These are phyloP conservation scores for Callorhinus ursinus DNA, from an alignment of 2,113 vertebrate species.

Conservation along the genomic window DNA sequence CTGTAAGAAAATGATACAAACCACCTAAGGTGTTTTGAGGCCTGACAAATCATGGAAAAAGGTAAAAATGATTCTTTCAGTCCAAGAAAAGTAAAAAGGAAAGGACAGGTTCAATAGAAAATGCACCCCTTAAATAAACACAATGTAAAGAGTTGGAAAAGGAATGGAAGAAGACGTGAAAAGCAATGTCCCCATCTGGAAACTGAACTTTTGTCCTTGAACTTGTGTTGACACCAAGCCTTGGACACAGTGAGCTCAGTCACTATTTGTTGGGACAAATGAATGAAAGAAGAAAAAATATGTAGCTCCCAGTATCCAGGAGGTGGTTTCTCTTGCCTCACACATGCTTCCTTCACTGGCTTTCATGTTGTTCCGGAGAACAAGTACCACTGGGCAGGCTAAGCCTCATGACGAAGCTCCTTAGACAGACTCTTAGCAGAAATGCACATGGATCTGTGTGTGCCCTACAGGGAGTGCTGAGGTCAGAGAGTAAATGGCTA, in stretches of 20 bases:
- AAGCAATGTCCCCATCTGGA: constrained; percentile 33
- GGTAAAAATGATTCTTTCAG: background rate
- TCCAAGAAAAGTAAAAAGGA: background rate
- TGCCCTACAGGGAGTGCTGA: background rate
- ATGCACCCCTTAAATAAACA: background rate
- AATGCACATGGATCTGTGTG: background rate
- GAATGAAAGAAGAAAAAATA: background rate
- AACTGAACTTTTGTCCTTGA: constrained; percentile 58
- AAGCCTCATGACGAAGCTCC: background rate
- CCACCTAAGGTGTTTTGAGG: background rate
- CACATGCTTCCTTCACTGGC: background rate
- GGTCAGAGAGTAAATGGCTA: background rate
- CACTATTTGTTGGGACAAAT: constrained; percentile 25
- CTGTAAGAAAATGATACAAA: background rate
- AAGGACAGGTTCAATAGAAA: background rate
- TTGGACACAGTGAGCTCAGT: background rate
- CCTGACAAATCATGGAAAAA: background rate
- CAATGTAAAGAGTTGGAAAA: constrained; percentile 45
- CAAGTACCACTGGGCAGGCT: background rate
- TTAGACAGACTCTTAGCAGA: background rate
- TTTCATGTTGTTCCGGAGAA: background rate
- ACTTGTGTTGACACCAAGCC: constrained; percentile 13
- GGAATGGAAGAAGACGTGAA: background rate
- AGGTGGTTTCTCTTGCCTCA: background rate
- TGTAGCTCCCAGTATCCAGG: background rate